phyloP scores from a whole-genome alignment of 2,888 invertebrate species.

The Tinea pellionella region DNA sequence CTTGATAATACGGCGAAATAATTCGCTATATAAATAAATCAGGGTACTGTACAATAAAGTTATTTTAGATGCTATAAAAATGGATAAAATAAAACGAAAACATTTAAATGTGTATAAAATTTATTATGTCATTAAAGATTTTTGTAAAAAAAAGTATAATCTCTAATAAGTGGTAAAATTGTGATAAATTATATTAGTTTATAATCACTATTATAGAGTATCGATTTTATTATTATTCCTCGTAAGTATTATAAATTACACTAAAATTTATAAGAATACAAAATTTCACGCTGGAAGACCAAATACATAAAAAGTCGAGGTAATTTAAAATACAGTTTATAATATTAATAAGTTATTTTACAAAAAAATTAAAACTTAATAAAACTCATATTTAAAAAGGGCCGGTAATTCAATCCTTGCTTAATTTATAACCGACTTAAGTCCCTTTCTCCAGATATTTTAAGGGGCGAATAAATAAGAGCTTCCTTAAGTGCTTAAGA shows the following conservation, averaged over 20 bases:
- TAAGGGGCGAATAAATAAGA: too few relatives aligned
- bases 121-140: slow-evolving; percentile 47
- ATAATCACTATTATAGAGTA: background rate
- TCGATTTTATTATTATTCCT: background rate
- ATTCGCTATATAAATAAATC: too few relatives aligned
- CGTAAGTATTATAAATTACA: background rate
- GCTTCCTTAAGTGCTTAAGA: too few relatives aligned
- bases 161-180: slow-evolving; percentile 57
- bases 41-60: too few relatives aligned
- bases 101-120: slow-evolving; percentile 14
- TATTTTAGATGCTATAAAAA: too few relatives aligned
- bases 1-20: too few relatives aligned
- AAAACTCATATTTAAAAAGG: background rate
- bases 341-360: slow-evolving; percentile 12
- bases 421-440: too few relatives aligned
- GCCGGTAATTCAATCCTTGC: too few relatives aligned
- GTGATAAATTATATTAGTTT: slow-evolving; percentile 45
- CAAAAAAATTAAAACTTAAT: background rate
- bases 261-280: background rate
- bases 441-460: too few relatives aligned
- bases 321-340: background rate
- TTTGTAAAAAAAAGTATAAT: slow-evolving; percentile 51
- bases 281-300: too few relatives aligned
- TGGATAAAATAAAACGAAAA: background rate
- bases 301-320: background rate